Conservation (phyloP, 2,113 vertebrate genomes). For the Turnix velox region DNA sequence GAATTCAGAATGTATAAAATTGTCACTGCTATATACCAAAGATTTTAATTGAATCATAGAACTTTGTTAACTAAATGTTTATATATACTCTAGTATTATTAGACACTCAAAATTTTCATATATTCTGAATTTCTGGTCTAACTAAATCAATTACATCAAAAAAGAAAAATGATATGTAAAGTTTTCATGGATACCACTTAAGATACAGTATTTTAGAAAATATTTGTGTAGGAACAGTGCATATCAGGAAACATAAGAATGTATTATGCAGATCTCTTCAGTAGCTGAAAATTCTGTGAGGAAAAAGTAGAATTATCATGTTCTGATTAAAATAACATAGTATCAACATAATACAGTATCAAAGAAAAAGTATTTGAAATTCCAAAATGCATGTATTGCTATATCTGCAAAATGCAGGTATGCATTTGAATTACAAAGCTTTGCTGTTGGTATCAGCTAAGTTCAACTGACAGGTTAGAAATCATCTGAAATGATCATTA, state of each 20-base stretch:
- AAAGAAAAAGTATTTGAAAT: not conserved
- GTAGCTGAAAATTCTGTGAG: not conserved
- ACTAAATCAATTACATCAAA: not conserved
- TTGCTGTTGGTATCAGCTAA: not conserved
- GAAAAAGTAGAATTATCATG: not conserved
- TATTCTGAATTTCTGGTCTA: not conserved
- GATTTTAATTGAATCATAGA: not conserved
- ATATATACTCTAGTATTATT: not conserved
- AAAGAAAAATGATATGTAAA: not conserved
- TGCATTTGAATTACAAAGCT: no score
- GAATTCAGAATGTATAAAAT: not conserved
- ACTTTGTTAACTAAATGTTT: not conserved
- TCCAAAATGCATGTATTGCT: not conserved
- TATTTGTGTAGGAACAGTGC: not conserved
- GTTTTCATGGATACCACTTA: not conserved
- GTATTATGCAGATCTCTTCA: not conserved
- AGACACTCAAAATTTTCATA: not conserved
- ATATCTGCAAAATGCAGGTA: not conserved
- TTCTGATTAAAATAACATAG: not conserved
- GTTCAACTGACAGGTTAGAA: not conserved
- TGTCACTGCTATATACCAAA: accelerated
- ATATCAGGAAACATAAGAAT: not conserved
- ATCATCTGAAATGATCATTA: not conserved
- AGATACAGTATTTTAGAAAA: not conserved
- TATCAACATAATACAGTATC: not conserved